Percentiles rank a stretch among this genome's conserved stretches.
Conservation (phyloP, 2,113 vertebrate genomes). For the Chinchilla lanigera region DNA sequence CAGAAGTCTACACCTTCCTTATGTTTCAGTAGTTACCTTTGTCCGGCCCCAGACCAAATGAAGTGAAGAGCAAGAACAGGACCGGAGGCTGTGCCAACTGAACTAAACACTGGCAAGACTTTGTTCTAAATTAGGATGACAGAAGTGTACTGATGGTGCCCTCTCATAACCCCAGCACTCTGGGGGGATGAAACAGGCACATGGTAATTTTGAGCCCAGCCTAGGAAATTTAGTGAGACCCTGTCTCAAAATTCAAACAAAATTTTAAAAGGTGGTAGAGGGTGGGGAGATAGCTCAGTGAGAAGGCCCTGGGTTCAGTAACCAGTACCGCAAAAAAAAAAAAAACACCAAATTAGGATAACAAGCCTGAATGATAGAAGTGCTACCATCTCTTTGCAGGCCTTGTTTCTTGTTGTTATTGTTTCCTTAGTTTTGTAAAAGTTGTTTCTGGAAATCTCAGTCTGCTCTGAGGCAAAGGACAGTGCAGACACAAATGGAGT, state of each 20-base stretch:
- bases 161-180: not conserved
- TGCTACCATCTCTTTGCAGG: not conserved
- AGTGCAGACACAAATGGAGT: not conserved
- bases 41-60: not conserved
- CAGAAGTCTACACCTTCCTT: not conserved
- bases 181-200: not conserved
- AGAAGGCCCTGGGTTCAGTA: not conserved
- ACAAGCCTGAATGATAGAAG: not conserved
- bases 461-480: not conserved
- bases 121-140: not conserved
- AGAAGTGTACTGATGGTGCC: not conserved
- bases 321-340: not conserved
- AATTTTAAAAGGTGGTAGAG: not conserved
- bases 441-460: slow-evolving; percentile 4
- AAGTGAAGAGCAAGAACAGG: not conserved
- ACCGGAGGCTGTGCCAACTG: not conserved
- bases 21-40: not conserved
- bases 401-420: not conserved
- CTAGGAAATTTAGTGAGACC: not conserved
- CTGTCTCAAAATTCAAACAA: not conserved
- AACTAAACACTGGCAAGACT: not conserved
- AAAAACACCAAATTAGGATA: not conserved
- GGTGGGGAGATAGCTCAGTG: not conserved
- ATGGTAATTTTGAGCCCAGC: not conserved
- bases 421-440: not conserved